Base-by-base conservation (phyloP, 2,888 invertebrate species). In the Campoplex capitator region DNA sequence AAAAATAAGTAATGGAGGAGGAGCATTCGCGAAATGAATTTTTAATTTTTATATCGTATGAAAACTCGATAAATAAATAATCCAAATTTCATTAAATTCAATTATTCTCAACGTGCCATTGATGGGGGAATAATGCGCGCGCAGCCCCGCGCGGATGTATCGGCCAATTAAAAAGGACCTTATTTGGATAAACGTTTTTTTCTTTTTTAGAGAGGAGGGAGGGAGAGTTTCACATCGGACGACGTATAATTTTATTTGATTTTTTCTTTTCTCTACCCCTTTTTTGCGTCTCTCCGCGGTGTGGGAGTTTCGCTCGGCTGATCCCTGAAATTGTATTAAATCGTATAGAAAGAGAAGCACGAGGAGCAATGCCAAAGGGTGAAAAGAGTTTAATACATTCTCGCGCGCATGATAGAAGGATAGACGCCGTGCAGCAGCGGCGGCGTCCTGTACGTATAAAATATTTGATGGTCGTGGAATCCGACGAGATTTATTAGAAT, bases 261-360 rank as follows among this genome's bases (percentile, higher is more conserved):
- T 23, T 23, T 70, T 77, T 81, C 73, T 67, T 78, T 35, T 18
- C 48, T 77, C 81, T 67, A 42, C 77, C 45, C 62, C 54, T 78
- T 65, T n/a, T 75, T 48, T 70, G 51, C 32, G 4, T 32, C 45
- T 54, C 6, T 68, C 38, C 18, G 35, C 23, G 23, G 1, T 58
- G 23, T 51, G 45, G 58, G 42, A 28, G 81, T 87, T 75, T 67
- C 87, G 79, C 74, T 32, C 79, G 67, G 87, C 75, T 87, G 87
- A 28, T 79, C 56, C 32, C 56, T 78, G 65, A 79, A 83, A 84
- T 83, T 79, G 79, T 70, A 65, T 23, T 23, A 23, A 23, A 82
- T 80, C 77, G 76, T 77, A 68, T 73, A 54, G 38, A 54, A 51
- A 68, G 16, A 65, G 23, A 54, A 28, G 67, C 65, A 28, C 74